Conservation (phyloP, 2,113 vertebrate genomes). For the Hiodon tergisus region DNA sequence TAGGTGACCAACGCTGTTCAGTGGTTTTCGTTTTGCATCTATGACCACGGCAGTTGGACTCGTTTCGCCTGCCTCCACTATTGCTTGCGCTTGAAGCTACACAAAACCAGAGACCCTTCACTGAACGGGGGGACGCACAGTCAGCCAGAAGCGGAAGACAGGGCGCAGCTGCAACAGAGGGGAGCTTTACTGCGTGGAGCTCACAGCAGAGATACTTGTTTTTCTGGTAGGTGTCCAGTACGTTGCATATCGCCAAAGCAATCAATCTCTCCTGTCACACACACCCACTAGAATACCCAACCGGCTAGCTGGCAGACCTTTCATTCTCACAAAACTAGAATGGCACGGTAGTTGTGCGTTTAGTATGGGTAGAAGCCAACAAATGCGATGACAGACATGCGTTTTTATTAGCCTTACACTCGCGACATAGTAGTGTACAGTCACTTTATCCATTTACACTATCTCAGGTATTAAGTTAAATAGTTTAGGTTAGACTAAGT, state of each 20-base stretch:
- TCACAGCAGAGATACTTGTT: constrained; percentile 26
- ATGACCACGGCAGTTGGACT: constrained; percentile 40
- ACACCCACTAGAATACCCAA: neutral
- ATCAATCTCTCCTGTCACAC: constrained; percentile 9
- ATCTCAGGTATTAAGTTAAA: too few relatives aligned
- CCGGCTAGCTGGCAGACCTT: neutral
- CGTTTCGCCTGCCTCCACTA: constrained; percentile 23
- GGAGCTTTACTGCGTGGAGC: constrained; percentile 31
- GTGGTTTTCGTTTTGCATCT: constrained; percentile 21
- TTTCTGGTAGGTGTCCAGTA: constrained; percentile 26
- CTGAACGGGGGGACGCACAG: constrained; percentile 15
- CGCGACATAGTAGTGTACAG: too few relatives aligned
- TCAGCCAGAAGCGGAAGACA: constrained; percentile 45
- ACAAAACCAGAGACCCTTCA: constrained; percentile 7
- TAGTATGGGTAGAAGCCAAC: too few relatives aligned
- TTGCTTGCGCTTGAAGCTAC: constrained; percentile 18
- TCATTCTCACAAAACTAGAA: neutral
- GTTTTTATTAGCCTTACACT: too few relatives aligned
- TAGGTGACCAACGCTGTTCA: neutral
- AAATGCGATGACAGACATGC: too few relatives aligned
- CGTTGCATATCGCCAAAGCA: neutral
- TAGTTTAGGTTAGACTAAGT: too few relatives aligned
- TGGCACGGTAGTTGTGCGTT: neutral
- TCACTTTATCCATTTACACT: too few relatives aligned
- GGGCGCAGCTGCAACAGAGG: neutral